A percentile compares a stretch with the other conserved stretches of the same genome.
Conservation (phyloP, 1,140 invertebrate genomes). For the Psilanteris sp. region DNA sequence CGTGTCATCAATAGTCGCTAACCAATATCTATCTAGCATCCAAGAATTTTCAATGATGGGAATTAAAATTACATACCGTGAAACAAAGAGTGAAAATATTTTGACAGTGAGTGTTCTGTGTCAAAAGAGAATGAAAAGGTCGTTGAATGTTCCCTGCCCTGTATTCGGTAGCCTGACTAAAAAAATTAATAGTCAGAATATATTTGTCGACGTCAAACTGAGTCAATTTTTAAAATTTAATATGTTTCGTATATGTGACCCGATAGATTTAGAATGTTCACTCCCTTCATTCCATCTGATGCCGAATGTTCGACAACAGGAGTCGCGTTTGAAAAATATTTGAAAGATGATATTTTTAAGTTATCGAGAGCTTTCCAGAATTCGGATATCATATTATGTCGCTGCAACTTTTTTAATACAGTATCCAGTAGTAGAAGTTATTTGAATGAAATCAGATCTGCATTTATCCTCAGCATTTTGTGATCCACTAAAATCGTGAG, state of each 20-base stretch:
- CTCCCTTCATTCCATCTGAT: background rate
- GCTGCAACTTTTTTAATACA: too few relatives aligned
- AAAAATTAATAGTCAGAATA: constrained; percentile 5
- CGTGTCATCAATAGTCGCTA: too few relatives aligned
- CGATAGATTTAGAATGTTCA: background rate
- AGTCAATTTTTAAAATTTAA: constrained; percentile 4
- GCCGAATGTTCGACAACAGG: background rate
- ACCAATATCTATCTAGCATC: constrained; percentile 10
- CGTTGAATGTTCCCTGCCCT: background rate
- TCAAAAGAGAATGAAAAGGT: constrained; percentile 5
- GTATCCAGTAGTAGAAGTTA: too few relatives aligned
- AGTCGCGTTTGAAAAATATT: background rate
- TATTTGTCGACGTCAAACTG: constrained; percentile 3
- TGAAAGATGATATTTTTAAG: constrained; percentile 6
- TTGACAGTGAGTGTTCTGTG: constrained; percentile 6
- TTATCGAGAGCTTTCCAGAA: background rate
- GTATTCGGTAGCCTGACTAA: background rate
- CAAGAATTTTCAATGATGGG: constrained; percentile 17
- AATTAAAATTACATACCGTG: constrained; percentile 26
- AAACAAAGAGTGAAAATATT: constrained; percentile 25
- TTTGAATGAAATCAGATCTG: too few relatives aligned
- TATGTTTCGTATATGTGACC: background rate
- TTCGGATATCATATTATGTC: too few relatives aligned
- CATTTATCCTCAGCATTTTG: too few relatives aligned
- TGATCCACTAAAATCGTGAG: too few relatives aligned